A percentile compares a stretch with the other conserved stretches of the same genome.
These are phyloP conservation scores for Agonum fuliginosum DNA, from an alignment of 2,888 invertebrate species.

Conservation along the genomic window DNA sequence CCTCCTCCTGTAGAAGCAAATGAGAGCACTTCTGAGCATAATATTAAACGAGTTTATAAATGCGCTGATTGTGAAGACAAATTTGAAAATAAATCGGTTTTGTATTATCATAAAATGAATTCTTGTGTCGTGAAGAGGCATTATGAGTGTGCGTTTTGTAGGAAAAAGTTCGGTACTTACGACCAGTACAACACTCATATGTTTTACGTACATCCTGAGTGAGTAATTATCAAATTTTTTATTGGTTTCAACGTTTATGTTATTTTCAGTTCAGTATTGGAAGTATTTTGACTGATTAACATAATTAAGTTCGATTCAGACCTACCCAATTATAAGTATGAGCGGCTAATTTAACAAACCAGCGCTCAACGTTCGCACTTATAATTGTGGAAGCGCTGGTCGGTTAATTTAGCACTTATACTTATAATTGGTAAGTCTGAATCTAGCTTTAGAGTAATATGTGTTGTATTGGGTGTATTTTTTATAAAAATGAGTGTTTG, in stretches of 20 bases:
- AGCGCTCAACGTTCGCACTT: no score
- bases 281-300: no score
- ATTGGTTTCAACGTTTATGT: not conserved
- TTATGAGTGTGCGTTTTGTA: slow-evolving; percentile 72
- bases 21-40: not conserved
- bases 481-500: not conserved
- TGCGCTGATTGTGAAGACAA: slow-evolving; percentile 71
- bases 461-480: not conserved
- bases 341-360: no score
- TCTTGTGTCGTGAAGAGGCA: slow-evolving; percentile 71
- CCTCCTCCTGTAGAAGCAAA: not conserved
- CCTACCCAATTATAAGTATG: no score
- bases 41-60: slow-evolving; percentile 66
- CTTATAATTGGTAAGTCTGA: no score
- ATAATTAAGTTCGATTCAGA: no score
- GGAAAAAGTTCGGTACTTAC: slow-evolving; percentile 72
- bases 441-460: not conserved
- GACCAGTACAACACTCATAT: slow-evolving; percentile 73
- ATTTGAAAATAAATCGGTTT: slow-evolving; percentile 71
- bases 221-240: slow-evolving; percentile 60
- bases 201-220: slow-evolving; percentile 72
- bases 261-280: slow-evolving; percentile 17
- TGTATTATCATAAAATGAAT: slow-evolving; percentile 73
- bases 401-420: no score
- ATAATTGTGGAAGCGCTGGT: no score